Conservation (phyloP, 2,888 invertebrate species). For the Cryptosula pallasiana region DNA sequence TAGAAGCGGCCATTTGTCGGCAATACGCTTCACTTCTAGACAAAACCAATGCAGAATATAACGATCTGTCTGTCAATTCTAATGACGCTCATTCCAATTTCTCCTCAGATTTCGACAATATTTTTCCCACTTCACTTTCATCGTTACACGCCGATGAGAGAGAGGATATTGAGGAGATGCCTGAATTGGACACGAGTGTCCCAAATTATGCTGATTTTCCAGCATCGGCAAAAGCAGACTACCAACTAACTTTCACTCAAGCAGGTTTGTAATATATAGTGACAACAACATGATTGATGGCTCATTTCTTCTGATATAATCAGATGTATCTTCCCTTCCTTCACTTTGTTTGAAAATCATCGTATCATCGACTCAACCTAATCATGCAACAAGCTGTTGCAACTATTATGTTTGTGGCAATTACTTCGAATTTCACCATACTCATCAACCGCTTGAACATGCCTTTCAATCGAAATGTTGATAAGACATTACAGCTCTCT, state of each 20-base stretch:
- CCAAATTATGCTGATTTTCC: constrained; percentile 15
- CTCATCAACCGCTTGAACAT: too few species aligned
- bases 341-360: too few species aligned
- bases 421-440: too few species aligned
- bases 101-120: constrained; percentile 23
- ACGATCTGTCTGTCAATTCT: neutral
- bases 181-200: constrained; percentile 12
- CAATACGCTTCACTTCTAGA: constrained; percentile 7
- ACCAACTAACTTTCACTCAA: constrained; percentile 13
- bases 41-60: neutral
- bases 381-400: too few species aligned
- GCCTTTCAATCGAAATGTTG: too few species aligned
- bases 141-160: neutral
- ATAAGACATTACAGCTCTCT: too few species aligned
- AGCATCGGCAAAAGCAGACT: neutral
- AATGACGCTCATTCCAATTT: constrained; percentile 18
- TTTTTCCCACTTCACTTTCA: constrained; percentile 12
- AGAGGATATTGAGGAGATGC: neutral
- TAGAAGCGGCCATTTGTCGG: constrained; percentile 7
- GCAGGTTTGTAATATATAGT: too few species aligned
- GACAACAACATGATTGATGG: too few species aligned
- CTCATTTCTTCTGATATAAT: too few species aligned
- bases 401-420: too few species aligned
- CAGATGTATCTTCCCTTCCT: too few species aligned
- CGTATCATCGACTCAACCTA: too few species aligned